These are phyloP conservation scores for Mantis religiosa DNA, from an alignment of 2,888 invertebrate species.

Conservation along the genomic window DNA sequence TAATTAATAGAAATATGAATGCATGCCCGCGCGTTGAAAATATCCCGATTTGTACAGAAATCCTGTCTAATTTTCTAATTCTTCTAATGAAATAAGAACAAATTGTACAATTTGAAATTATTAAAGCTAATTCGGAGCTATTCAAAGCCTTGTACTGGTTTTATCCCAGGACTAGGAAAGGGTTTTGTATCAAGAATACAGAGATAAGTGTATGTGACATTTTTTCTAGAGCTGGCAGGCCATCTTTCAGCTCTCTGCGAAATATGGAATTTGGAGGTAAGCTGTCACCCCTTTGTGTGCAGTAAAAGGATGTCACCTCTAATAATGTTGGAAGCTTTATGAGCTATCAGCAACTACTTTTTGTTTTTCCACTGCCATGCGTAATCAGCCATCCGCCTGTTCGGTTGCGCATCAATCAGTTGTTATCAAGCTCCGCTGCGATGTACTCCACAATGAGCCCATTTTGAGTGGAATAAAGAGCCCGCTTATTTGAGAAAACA, in stretches of 20 bases:
- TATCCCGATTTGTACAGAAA: too few relatives aligned
- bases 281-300: neutral
- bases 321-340: neutral
- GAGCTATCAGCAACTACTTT: neutral
- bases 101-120: too few relatives aligned
- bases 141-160: too few relatives aligned
- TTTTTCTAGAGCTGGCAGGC: too few relatives aligned
- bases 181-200: too few relatives aligned
- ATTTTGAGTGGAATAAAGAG: neutral
- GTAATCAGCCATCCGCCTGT: neutral
- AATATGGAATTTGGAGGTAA: neutral
- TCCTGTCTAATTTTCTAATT: too few relatives aligned
- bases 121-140: too few relatives aligned
- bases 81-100: too few relatives aligned
- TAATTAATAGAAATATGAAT: too few relatives aligned
- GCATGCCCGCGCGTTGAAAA: too few relatives aligned
- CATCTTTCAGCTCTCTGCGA: neutral
- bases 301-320: neutral
- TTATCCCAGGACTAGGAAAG: too few relatives aligned
- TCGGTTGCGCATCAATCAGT: neutral
- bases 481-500: neutral
- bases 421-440: conserved; percentile 1
- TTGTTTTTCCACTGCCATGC: neutral
- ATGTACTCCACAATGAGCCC: neutral
- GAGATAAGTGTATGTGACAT: too few relatives aligned